Conservation (phyloP, 2,113 vertebrate species). For the Pithys albifrons region DNA sequence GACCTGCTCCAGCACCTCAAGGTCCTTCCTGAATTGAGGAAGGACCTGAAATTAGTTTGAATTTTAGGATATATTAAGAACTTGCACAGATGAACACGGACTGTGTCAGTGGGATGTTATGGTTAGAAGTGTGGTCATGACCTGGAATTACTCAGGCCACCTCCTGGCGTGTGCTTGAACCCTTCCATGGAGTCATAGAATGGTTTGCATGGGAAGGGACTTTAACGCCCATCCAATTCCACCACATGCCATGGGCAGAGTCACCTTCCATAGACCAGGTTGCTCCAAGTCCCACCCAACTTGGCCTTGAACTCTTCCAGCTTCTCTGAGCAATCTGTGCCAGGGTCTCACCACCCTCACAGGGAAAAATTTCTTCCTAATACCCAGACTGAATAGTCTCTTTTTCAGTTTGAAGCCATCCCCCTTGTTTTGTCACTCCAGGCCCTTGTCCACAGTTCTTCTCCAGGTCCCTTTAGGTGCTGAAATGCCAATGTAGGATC, state of each 20-base stretch:
- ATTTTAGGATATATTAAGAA: neutral
- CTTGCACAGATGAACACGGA: accelerated
- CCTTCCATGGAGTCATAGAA: neutral
- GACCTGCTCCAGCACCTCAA: too few species aligned
- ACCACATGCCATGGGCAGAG: neutral
- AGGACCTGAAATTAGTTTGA: too few species aligned
- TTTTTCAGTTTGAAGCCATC: neutral
- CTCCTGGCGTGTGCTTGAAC: neutral
- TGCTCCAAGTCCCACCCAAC: accelerated
- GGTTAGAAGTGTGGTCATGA: neutral
- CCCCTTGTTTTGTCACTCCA: neutral
- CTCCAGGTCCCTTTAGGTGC: neutral
- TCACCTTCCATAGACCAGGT: accelerated
- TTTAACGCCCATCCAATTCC: neutral
- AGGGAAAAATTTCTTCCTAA: neutral
- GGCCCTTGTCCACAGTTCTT: neutral
- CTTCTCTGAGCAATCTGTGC: neutral
- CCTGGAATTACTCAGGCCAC: neutral
- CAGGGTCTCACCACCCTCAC: neutral
- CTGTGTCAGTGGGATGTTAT: accelerated
- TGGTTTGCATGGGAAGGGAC: neutral
- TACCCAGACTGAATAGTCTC: neutral
- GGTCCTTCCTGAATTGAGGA: too few species aligned
- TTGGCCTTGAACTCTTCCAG: neutral
- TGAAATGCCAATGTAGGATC: neutral